phyloP scores from a whole-genome alignment of 1,140 invertebrate genomes.

The Paraescarpia echinospica region DNA sequence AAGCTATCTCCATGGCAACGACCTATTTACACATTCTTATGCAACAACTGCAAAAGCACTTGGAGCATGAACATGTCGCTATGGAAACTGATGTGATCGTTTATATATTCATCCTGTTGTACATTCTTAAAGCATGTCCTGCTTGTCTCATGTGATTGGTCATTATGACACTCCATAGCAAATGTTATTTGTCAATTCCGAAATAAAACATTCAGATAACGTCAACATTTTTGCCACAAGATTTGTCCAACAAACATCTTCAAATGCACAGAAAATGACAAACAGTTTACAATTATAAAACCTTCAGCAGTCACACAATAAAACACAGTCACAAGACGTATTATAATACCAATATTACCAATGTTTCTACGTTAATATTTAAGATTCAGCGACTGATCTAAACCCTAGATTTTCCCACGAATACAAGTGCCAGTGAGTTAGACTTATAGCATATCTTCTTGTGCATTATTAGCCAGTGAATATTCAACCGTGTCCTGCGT shows the following conservation, averaged over 20 bases:
- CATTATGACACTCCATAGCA: background rate
- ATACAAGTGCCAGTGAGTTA: background rate
- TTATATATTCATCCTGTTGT: background rate
- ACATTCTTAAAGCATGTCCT: background rate
- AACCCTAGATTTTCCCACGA: background rate
- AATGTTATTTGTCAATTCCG: background rate
- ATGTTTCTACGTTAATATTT: background rate
- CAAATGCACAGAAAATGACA: background rate
- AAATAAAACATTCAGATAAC: background rate
- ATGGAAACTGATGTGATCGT: background rate
- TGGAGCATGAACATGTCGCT: background rate
- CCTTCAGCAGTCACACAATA: background rate
- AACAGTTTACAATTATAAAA: background rate
- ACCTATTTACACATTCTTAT: background rate
- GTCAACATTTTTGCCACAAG: background rate
- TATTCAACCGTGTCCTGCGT: background rate
- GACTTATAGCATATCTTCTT: background rate
- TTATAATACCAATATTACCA: background rate
- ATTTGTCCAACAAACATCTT: background rate
- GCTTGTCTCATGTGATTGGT: background rate
- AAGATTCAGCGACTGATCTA: background rate
- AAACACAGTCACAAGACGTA: too few species aligned
- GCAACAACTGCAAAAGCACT: background rate
- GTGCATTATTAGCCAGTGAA: background rate
- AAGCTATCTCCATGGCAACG: background rate